Percentiles rank a stretch among this genome's conserved stretches.
Evolutionary conservation across 2,113 vertebrate species (phyloP).

Genomic region (Neogobius melanostomus): DNA sequence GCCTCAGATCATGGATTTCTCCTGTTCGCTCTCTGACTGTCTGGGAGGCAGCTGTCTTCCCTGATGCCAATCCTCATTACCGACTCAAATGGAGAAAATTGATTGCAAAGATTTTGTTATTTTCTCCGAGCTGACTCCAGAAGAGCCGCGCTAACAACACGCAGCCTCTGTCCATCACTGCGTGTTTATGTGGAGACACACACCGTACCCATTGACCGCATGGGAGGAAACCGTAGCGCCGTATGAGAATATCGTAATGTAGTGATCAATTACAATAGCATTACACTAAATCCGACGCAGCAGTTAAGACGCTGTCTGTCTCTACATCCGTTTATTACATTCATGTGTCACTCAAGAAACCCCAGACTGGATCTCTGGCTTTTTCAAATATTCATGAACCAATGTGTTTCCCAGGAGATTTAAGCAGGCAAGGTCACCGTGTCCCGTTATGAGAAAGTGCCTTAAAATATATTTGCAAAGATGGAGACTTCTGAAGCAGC

Average conservation of each 20-base stretch:
- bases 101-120: slow-evolving; percentile 42
- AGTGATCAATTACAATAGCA: slow-evolving; percentile 5
- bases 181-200: neutral
- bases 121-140: slow-evolving; percentile 28
- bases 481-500: slow-evolving; percentile 2
- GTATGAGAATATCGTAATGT: slow-evolving; percentile 2
- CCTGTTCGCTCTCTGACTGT: slow-evolving; percentile 9
- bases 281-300: neutral
- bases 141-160: slow-evolving; percentile 1
- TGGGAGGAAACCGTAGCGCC: slow-evolving; percentile 16
- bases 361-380: neutral
- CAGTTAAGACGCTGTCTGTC: neutral
- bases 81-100: slow-evolving; percentile 41
- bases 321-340: neutral
- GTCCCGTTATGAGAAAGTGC: neutral
- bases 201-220: slow-evolving; percentile 2
- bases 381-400: neutral
- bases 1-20: slow-evolving; percentile 4
- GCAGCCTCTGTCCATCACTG: slow-evolving; percentile 5
- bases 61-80: slow-evolving; percentile 42
- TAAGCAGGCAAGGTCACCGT: slow-evolving; percentile 1
- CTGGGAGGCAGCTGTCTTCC: slow-evolving; percentile 30
- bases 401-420: neutral
- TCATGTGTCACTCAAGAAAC: neutral
- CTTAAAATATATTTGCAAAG: neutral